Percentiles rank a stretch among this genome's conserved stretches.
Conservation (phyloP, 2,113 vertebrate genomes). For the Osmerus mordax region DNA sequence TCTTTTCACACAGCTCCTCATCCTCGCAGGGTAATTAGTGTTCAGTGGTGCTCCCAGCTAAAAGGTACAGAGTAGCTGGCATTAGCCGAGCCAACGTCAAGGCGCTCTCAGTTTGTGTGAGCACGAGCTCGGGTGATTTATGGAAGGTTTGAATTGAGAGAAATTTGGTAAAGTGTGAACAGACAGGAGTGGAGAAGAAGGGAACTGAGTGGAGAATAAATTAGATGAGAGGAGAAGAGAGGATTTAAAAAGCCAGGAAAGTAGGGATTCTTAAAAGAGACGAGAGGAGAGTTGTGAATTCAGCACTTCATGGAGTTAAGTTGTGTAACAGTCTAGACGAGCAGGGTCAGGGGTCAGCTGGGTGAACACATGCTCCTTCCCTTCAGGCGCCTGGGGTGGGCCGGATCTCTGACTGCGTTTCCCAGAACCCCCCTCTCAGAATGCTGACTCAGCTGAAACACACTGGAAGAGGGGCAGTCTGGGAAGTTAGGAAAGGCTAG, state of each 20-base stretch:
- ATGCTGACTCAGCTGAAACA: slow-evolving; percentile 20
- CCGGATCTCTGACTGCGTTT: slow-evolving; percentile 39
- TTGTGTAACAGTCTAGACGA: slow-evolving; percentile 53
- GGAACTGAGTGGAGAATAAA: background rate
- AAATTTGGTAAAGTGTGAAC: background rate
- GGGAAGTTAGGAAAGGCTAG: background rate
- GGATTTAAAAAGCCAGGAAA: no score
- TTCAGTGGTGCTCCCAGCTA: slow-evolving; percentile 36
- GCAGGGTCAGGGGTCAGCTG: slow-evolving; percentile 41
- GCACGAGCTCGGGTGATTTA: slow-evolving; percentile 8
- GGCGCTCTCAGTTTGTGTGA: slow-evolving; percentile 9
- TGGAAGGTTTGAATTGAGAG: no score
- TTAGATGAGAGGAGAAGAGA: no score
- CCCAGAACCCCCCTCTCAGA: slow-evolving; percentile 20
- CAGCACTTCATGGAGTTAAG: background rate
- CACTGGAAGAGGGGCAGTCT: background rate
- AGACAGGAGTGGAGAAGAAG: background rate
- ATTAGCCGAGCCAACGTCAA: slow-evolving; percentile 46
- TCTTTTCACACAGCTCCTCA: slow-evolving; percentile 45
- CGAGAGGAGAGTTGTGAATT: background rate
- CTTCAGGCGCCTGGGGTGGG: slow-evolving; percentile 32
- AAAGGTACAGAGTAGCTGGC: slow-evolving; percentile 45
- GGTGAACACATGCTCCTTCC: slow-evolving; percentile 34
- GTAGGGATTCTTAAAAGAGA: background rate
- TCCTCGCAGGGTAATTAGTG: slow-evolving; percentile 44